phyloP scores from a whole-genome alignment of 92 coral and sea anemone genomes.

The Blastomussa wellsi region DNA sequence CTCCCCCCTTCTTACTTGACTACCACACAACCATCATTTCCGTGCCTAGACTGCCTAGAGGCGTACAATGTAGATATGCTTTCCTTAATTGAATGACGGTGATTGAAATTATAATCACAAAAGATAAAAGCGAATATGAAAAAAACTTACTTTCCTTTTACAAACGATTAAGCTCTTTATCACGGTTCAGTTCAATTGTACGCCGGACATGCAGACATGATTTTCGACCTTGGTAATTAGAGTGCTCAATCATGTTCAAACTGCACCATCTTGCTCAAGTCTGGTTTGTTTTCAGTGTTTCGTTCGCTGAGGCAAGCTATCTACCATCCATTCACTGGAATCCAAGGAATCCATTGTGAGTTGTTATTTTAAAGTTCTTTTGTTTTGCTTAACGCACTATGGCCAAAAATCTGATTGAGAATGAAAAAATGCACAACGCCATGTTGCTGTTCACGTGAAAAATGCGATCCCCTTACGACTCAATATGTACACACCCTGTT shows the following conservation, averaged over 20 bases:
- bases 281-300: neutral
- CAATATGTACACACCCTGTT: neutral
- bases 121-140: neutral
- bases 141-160: neutral
- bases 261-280: neutral
- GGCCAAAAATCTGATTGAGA: neutral
- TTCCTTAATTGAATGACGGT: conserved; percentile 3
- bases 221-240: neutral
- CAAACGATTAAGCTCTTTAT: neutral
- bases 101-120: conserved; percentile 5
- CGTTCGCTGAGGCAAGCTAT: neutral
- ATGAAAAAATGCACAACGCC: neutral
- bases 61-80: neutral
- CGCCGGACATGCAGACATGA: neutral
- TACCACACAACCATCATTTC: neutral
- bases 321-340: conserved; percentile 28
- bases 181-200: neutral
- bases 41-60: neutral
- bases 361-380: neutral
- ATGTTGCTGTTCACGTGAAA: neutral
- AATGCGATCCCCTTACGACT: neutral
- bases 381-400: neutral
- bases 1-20: neutral
- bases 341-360: conserved; percentile 34
- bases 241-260: neutral